These are phyloP conservation scores for Plutomurus gul DNA, from an alignment of 1,140 invertebrate genomes.

Conservation along the genomic window DNA sequence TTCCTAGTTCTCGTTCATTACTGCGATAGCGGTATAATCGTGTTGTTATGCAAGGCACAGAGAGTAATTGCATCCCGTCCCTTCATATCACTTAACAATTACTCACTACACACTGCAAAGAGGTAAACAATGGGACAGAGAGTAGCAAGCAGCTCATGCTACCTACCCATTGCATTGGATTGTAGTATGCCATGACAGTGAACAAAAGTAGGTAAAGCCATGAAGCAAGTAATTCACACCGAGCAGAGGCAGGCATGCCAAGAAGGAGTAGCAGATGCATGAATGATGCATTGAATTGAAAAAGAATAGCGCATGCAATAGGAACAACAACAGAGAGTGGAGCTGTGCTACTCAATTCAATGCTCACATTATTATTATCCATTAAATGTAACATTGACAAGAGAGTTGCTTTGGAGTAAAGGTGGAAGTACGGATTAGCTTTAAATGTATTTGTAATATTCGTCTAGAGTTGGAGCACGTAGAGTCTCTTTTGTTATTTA, in stretches of 20 bases:
- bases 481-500: constrained; percentile 49
- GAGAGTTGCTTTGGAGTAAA: constrained; percentile 22
- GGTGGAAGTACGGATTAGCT: constrained; percentile 49
- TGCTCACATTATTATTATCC: constrained; percentile 29
- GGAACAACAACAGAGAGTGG: not conserved
- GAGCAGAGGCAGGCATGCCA: not conserved
- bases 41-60: too few relatives aligned
- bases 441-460: constrained; percentile 27
- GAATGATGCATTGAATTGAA: constrained; percentile 9
- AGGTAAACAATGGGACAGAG: too few relatives aligned
- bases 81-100: too few relatives aligned
- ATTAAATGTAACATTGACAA: constrained; percentile 30
- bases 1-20: too few relatives aligned
- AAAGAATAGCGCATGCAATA: not conserved
- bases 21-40: too few relatives aligned
- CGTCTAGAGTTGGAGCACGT: constrained; percentile 37
- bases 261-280: constrained; percentile 11
- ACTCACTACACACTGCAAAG: too few relatives aligned
- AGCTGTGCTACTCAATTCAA: constrained; percentile 17
- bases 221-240: constrained; percentile 4
- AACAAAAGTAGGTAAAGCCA: constrained; percentile 11
- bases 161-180: not conserved
- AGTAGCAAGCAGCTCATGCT: too few relatives aligned
- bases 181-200: too few relatives aligned
- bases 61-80: too few relatives aligned